A percentile compares a stretch with the other conserved stretches of the same genome.
Evolutionary conservation across 2,797 vertebrate species (phyloP).

Genomic region (Tokudaia muenninki): DNA sequence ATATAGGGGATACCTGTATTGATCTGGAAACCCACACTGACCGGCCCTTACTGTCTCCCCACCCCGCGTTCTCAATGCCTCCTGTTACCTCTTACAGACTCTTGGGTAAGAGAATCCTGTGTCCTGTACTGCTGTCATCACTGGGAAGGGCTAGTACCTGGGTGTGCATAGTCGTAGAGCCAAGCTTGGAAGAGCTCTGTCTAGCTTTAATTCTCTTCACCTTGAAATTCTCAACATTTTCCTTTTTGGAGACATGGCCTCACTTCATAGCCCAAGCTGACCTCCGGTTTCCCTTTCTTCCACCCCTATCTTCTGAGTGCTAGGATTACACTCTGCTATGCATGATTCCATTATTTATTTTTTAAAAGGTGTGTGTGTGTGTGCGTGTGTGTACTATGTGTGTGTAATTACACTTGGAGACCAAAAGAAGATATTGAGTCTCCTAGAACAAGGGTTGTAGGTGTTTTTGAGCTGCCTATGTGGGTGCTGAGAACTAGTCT

Average conservation of each 20-base stretch:
- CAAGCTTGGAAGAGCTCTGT: neutral
- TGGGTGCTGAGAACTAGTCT: neutral
- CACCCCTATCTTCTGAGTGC: neutral
- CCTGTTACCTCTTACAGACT: neutral
- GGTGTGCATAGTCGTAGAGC: neutral
- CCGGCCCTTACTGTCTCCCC: neutral
- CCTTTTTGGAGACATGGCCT: neutral
- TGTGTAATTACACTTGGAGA: neutral
- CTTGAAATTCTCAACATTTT: constrained; percentile 12
- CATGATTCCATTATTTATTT: neutral
- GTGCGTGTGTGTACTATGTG: neutral
- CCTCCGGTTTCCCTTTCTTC: neutral
- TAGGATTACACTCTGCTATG: neutral
- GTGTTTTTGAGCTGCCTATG: neutral
- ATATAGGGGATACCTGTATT: neutral
- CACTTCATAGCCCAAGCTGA: neutral
- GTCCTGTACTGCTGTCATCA: neutral
- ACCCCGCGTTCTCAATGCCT: neutral
- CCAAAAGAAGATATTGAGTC: neutral
- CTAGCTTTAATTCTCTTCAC: constrained; percentile 3
- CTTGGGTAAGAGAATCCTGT: neutral
- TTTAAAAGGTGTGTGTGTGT: neutral
- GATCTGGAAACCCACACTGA: neutral
- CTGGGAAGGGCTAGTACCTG: neutral
- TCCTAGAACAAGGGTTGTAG: neutral